Percentiles rank a stretch among this genome's conserved stretches.
These are phyloP conservation scores for Philonicus albiceps DNA, from an alignment of 2,888 invertebrate genomes.

Conservation along the genomic window DNA sequence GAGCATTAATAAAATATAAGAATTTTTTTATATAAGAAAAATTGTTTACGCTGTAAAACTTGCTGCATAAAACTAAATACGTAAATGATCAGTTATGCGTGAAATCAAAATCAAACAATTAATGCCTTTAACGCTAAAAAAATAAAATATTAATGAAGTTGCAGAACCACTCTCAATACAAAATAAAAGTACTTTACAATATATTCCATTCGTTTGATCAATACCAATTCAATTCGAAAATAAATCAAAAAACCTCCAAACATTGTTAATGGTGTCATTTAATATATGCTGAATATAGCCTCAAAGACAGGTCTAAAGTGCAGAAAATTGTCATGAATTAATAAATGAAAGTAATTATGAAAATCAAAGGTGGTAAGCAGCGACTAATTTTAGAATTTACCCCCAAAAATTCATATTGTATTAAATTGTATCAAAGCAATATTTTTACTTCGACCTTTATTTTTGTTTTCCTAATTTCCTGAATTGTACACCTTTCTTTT, in stretches of 20 bases:
- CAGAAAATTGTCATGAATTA: neutral
- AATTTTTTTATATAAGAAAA: too few relatives aligned
- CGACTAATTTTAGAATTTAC: neutral
- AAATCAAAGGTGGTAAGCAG: neutral
- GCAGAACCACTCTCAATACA: too few relatives aligned
- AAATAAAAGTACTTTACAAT: too few relatives aligned
- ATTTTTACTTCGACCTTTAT: neutral
- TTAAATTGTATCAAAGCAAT: neutral
- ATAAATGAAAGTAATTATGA: neutral
- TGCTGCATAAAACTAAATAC: too few relatives aligned
- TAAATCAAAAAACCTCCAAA: neutral
- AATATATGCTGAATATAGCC: neutral
- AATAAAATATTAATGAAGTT: too few relatives aligned
- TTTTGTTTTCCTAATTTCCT: neutral
- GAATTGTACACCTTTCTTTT: neutral
- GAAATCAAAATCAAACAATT: too few relatives aligned
- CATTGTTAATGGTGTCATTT: neutral
- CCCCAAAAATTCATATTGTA: neutral
- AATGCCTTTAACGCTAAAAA: neutral
- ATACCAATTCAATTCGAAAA: neutral
- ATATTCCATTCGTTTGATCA: neutral
- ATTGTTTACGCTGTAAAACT: too few relatives aligned
- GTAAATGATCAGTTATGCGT: too few relatives aligned
- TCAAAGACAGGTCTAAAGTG: neutral
- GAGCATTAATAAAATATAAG: too few relatives aligned